Evolutionary conservation across 2,113 vertebrate species (phyloP).

Genomic region (Lepisosteus osseus): DNA sequence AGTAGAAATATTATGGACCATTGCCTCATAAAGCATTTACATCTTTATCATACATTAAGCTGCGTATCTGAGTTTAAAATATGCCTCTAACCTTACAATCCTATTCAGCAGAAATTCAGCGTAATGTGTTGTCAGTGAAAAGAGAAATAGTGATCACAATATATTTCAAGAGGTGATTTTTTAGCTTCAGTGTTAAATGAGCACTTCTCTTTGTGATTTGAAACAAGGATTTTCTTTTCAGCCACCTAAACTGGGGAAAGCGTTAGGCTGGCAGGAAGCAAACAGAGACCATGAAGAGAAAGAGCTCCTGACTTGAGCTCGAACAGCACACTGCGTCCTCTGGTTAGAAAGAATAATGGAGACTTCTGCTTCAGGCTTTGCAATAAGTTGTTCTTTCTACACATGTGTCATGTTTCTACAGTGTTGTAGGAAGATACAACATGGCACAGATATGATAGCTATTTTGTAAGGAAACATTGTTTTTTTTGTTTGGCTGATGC

Average conservation of each 20-base stretch:
- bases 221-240: constrained; percentile 48
- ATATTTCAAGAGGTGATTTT: constrained; percentile 42
- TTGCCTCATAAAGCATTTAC: not conserved
- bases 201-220: constrained; percentile 28
- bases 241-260: constrained; percentile 38
- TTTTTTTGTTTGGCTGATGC: too few species aligned
- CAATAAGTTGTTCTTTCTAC: too few species aligned
- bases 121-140: not conserved
- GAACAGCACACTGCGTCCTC: too few species aligned
- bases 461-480: too few species aligned
- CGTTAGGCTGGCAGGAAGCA: constrained; percentile 32
- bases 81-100: not conserved
- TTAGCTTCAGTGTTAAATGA: constrained; percentile 29
- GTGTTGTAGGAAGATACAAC: too few species aligned
- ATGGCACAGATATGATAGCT: too few species aligned
- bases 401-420: too few species aligned
- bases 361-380: too few species aligned
- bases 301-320: not conserved
- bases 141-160: not conserved
- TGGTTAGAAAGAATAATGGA: too few species aligned
- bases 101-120: not conserved
- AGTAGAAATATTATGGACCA: too few species aligned
- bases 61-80: not conserved
- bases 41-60: not conserved
- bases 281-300: constrained; percentile 11